These are phyloP conservation scores for Cottus gobio DNA, from an alignment of 2,113 vertebrate genomes.

Conservation along the genomic window DNA sequence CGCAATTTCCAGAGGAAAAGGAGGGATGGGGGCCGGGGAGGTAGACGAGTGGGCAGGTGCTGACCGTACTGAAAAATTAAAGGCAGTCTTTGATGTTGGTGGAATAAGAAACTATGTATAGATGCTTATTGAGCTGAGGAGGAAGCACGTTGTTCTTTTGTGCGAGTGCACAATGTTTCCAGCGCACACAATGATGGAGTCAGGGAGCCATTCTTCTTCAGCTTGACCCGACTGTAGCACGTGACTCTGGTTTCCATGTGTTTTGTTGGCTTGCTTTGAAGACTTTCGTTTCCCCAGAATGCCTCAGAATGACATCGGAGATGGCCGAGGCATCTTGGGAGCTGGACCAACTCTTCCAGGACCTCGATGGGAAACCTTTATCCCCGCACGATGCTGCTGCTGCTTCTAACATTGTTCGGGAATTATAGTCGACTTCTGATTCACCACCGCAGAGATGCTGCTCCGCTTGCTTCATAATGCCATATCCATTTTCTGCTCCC, in stretches of 20 bases:
- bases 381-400: neutral
- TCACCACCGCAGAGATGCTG: slow-evolving; percentile 2
- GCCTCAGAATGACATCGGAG: slow-evolving; percentile 54
- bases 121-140: slow-evolving; percentile 21
- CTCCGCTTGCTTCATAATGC: slow-evolving; percentile 50
- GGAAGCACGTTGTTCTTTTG: slow-evolving; percentile 50
- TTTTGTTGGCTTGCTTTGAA: slow-evolving; percentile 46
- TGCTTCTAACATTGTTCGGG: neutral
- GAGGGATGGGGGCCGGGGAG: neutral
- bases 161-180: slow-evolving; percentile 34
- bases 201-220: slow-evolving; percentile 33
- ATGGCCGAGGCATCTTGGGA: slow-evolving; percentile 14
- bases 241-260: slow-evolving; percentile 35
- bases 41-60: slow-evolving; percentile 9
- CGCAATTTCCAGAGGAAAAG: slow-evolving; percentile 31
- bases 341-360: slow-evolving; percentile 16
- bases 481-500: slow-evolving; percentile 67
- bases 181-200: neutral
- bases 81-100: slow-evolving; percentile 56
- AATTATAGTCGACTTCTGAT: slow-evolving; percentile 11
- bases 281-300: slow-evolving; percentile 49
- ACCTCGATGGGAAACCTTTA: neutral
- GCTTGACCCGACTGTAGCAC: slow-evolving; percentile 38
- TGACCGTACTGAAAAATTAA: slow-evolving; percentile 52
- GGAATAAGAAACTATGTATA: slow-evolving; percentile 16